A percentile compares a stretch with the other conserved stretches of the same genome.
These are phyloP conservation scores for Hippocampus comes DNA, from an alignment of 2,113 vertebrate genomes.

Conservation along the genomic window DNA sequence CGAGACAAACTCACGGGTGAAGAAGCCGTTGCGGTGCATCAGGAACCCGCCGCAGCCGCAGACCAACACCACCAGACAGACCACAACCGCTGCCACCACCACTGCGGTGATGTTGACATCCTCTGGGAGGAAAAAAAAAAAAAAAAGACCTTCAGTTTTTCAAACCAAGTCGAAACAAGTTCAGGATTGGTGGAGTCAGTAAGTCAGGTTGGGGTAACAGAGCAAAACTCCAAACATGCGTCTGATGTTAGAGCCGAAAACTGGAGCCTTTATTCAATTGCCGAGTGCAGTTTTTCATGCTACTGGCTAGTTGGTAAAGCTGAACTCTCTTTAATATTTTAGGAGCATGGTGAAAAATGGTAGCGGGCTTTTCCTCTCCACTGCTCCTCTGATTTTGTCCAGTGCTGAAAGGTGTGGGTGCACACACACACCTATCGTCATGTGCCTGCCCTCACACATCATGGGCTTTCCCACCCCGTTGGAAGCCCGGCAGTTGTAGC, in stretches of 20 bases:
- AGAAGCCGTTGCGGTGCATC: conserved; percentile 84
- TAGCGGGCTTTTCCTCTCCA: conserved; percentile 37
- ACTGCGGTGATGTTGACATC: conserved; percentile 81
- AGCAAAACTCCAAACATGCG: neutral
- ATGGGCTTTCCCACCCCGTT: conserved; percentile 54
- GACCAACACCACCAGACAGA: conserved; percentile 71
- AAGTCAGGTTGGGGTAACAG: neutral
- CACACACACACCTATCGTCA: conserved; percentile 59
- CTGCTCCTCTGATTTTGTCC: conserved; percentile 40
- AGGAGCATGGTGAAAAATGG: conserved; percentile 9
- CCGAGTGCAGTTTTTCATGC: neutral
- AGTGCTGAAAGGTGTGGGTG: conserved; percentile 38
- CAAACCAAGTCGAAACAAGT: neutral
- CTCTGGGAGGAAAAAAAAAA: conserved; percentile 67
- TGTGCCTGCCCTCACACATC: conserved; percentile 59
- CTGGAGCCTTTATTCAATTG: neutral
- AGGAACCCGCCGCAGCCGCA: conserved; percentile 81
- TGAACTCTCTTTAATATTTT: conserved; percentile 8
- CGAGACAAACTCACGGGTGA: conserved; percentile 76
- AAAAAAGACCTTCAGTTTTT: neutral
- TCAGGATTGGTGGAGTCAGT: neutral
- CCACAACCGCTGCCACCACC: conserved; percentile 73
- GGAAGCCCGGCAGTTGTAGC: conserved; percentile 60
- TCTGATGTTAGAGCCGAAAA: neutral
- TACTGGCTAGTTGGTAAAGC: neutral